Base-by-base conservation (phyloP, 1,140 invertebrate species). In the Dinoponera quadriceps region DNA sequence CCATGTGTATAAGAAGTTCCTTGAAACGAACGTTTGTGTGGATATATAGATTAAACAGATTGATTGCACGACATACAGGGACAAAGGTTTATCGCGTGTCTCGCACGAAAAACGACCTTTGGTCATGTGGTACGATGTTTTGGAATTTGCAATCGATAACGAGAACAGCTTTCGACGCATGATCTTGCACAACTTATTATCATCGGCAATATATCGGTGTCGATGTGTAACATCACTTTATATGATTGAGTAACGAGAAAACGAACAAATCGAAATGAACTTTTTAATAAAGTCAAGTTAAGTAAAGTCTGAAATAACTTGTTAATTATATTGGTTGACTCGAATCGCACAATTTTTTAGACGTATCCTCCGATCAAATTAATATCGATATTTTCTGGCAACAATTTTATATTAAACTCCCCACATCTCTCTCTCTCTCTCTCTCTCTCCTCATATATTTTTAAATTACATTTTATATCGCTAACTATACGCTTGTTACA, bases 51-150 rank as follows among this genome's bases (percentile, higher is more conserved):
- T 68, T 51, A 73, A 49, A 20, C 54, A 38, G 5, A 73, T 27
- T 54, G 14, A 25, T 49, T 27, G 5, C 20, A 1, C 62, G 38
- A 65, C 14, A 54, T 49, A 69, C 49, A n/a, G 65, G n/a, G 25
- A 72, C 57, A 75, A 82, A 84, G 74, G 75, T 88, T 87, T 84
- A 87, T 88, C 86, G 51, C 57, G 59, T 22, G 68, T 85, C 71
- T 89, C 84, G 85, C 85, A 81, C 84, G 83, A 92, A 92, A 92
- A 93, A 89, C 89, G 90, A 92, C 92, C 90, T 92, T 89, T 93
- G 91, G 90, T 86, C 80, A 55, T 82, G 82, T 63, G 72, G 62
- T 84, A 82, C 75, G 87, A 92, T 91, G 88, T 91, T 90, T 87
- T 78, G 80, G 74, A 88, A 87, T 84, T 90, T 85, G 80, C 49